Evolutionary conservation across 1,140 invertebrate species (phyloP), one percentile per base, ranked within the genome.

Genomic region (Phocides pigmalion): DNA sequence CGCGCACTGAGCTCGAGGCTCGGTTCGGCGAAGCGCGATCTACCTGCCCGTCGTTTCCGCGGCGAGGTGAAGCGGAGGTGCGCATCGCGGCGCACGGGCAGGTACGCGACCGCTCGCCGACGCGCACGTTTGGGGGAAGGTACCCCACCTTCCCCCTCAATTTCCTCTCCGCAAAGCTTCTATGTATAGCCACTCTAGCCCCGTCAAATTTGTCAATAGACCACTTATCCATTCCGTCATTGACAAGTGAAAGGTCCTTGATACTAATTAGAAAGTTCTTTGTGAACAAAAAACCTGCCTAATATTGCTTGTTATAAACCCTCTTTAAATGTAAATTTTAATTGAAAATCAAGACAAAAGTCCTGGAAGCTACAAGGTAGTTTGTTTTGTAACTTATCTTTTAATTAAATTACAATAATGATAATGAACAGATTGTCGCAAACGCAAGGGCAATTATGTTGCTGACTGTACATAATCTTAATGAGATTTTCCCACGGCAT

Each of bases 51-150:
- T 50, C 65, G 78, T 79, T 81, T 84, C 79, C 79, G 84, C 74
- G 77, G 78, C 76, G 81, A 76, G 79, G 77, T 72, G 80, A 80
- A 81, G 83, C 87, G 87, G 87, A 88, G 87, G 85, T 87, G 84
- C 87, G 84, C 87, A 87, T 89, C 85, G 84, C 81, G 73, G 84
- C 87, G 82, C 79, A 81, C 81, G 81, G 74, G 80, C 82, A 85
- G 81, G 84, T 87, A 84, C 77, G 72, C 78, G 70, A 63, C 66
- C 72, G 75, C 63, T 54, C 72, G 54, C 58, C 14, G 56, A 47
- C 66, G 49, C 58, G 62, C 64, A 51, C 61, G 64, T 16, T 51
- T 46, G 25, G 62, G 68, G 68, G 63, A 62, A 70, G 66, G 70
- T 72, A 63, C 77, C 71, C 66, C 54, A 9, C 16, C n/a, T n/a